Base-by-base conservation (phyloP, 2,888 invertebrate genomes). In the Scelioninae gen. 2 region DNA sequence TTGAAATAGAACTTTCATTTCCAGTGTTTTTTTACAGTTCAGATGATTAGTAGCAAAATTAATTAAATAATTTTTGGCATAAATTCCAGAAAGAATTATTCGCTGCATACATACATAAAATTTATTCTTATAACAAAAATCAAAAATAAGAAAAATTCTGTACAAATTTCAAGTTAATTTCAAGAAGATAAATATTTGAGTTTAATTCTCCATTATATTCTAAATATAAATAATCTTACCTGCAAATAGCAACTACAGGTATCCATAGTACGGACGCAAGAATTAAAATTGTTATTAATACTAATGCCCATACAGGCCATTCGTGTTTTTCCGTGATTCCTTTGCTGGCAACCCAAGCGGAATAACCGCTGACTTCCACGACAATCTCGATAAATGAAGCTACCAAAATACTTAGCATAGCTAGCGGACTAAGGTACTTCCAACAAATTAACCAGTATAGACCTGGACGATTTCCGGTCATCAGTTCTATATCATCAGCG, bases 361-460 rank as follows among this genome's bases (percentile, higher is more conserved):
- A 92, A 83, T 96, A 96, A 22, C 93, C 93, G 10, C 94, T 93
- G 0, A 96, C 96, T 57, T 93, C 92, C 2, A 91, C 90, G 0
- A 92, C 89, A 75, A 96, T 91, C 81, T 96, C 93, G 72, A 92
- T 90, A 81, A 96, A 92, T 39, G 95, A 96, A 0, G 96, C 94
- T 22, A 92, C 87, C 22, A 96, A 87, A 81, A 96, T 96, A 46
- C 93, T 91, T 31, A 95, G 86, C 96, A 96, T 96, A 0, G 96
- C 95, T 67, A 93, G 82, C 0, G 97, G 97, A 1, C 96, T 95
- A 9, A 97, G 87, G 84, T 96, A 97, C 85, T 96, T 95, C 97
- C 97, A 97, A 86, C 96, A 97, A 78, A 96, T 91, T 82, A 95
- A 88, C 96, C 96, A 97, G 86, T 96, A 97, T 28, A 94, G 88